Conservation (phyloP, 2,888 invertebrate genomes). For the Agrotis segetum region DNA sequence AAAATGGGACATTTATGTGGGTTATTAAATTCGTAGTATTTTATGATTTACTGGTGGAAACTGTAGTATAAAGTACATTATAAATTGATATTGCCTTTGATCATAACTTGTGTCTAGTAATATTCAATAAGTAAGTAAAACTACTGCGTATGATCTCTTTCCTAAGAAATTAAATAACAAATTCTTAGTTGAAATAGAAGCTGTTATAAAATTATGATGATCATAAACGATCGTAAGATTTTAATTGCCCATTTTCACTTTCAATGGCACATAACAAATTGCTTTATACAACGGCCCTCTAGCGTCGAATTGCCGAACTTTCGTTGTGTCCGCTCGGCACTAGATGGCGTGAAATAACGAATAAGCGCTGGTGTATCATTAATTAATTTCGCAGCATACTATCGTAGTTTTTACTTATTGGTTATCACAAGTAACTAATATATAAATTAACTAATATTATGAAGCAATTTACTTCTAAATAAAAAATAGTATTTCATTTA, state of each 20-base stretch:
- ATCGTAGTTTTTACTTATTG: not conserved
- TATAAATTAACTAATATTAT: no score
- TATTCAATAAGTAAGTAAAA: not conserved
- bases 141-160: not conserved
- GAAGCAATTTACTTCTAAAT: no score
- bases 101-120: not conserved
- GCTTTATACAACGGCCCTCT: slow-evolving; percentile 76
- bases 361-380: not conserved
- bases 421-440: not conserved
- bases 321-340: slow-evolving; percentile 75
- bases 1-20: slow-evolving; percentile 43
- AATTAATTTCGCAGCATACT: not conserved
- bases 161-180: not conserved
- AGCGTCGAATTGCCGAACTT: slow-evolving; percentile 68
- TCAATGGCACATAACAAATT: slow-evolving; percentile 13
- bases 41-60: slow-evolving; percentile 20
- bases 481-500: no score
- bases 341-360: slow-evolving; percentile 75
- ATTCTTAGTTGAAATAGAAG: not conserved
- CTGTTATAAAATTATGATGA: not conserved
- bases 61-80: slow-evolving; percentile 3
- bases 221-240: not conserved
- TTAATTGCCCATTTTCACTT: slow-evolving; percentile 7
- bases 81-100: slow-evolving; percentile 4
- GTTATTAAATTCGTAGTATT: slow-evolving; percentile 43